These are phyloP conservation scores for Scaptomyza tumidula DNA, from an alignment of 2,888 invertebrate species.

Conservation along the genomic window DNA sequence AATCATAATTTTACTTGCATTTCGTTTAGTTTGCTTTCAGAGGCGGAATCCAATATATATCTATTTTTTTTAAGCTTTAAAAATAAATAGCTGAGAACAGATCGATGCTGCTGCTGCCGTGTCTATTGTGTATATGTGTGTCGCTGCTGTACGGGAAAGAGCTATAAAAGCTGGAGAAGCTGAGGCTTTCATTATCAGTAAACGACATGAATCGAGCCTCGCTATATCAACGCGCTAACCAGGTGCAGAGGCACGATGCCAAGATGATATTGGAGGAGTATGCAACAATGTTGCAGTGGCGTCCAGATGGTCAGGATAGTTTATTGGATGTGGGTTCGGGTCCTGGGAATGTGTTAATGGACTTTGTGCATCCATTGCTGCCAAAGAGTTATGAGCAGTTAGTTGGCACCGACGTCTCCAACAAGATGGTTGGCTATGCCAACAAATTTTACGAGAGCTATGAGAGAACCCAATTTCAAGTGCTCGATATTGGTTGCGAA, in stretches of 20 bases:
- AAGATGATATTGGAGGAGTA: constrained; percentile 88
- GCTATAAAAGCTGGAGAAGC: constrained; percentile 58
- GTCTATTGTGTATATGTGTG: constrained; percentile 16
- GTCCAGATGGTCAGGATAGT: constrained; percentile 85
- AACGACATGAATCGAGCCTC: constrained; percentile 87
- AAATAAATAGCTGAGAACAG: constrained; percentile 50
- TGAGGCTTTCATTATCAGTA: constrained; percentile 46
- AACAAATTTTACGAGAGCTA: constrained; percentile 85
- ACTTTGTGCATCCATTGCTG: constrained; percentile 87
- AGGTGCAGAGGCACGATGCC: constrained; percentile 89
- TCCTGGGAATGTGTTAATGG: constrained; percentile 88
- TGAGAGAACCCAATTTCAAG: constrained; percentile 83
- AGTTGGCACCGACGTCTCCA: constrained; percentile 89
- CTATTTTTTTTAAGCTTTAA: constrained; percentile 48
- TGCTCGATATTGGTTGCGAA: constrained; percentile 86
- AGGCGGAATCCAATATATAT: neutral
- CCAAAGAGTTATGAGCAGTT: constrained; percentile 86
- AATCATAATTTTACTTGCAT: neutral
- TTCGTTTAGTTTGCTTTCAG: neutral
- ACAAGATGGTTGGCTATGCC: constrained; percentile 89
- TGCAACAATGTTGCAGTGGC: constrained; percentile 86
- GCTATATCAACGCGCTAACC: constrained; percentile 89
- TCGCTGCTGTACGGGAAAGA: neutral
- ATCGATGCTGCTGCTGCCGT: constrained; percentile 15
- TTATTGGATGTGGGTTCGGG: constrained; percentile 91